Evolutionary conservation across 2,888 invertebrate genomes (phyloP), one percentile per base, ranked within the genome.

Genomic region (Ceriagrion tenellum): DNA sequence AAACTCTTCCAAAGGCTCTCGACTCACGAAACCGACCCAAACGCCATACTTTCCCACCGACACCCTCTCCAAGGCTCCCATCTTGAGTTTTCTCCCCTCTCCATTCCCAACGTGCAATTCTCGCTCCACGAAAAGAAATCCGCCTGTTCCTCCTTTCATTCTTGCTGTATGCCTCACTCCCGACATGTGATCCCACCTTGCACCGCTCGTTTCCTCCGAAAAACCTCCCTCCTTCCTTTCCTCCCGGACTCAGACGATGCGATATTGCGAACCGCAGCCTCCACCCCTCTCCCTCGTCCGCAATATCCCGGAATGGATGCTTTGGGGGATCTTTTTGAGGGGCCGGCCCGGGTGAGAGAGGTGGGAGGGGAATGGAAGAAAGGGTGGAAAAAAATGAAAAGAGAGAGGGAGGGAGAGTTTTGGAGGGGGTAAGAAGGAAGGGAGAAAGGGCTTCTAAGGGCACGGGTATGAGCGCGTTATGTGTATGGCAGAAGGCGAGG

Each of bases 251-350:
- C 56, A 40, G 55, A n/a, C 89, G 47, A 55, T 55, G 56, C 90
- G 93, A 93, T 93, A 93, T 93, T 93, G 93, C 93, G 47, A 74
- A 93, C 93, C 93, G 69, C 63, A 59, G 91, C n/a, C 63, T 63
- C 91, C 91, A 91, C 93, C 59, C 59, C 20, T 59, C 59, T 59
- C 47, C 91, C 69, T 93, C 47, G 30, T 40, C 47, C 93, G 93
- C 93, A 93, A 93, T 93, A 93, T 93, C 93, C 93, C 93, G 69
- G 69, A 74, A 93, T 93, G 93, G 74, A 93, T 93, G 93, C 74
- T 93, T 63, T 93, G 93, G 74, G 93, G 74, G 23, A 47, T 69
- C 47, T 55, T 93, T 40, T 47, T 56, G 90, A 91, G 90, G 30
- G 90, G 30, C n/a, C 89, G 26, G 23, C n/a, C 30, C 3, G 69